These are phyloP conservation scores for Bagarius yarrelli DNA, from an alignment of 2,113 vertebrate genomes.

Conservation along the genomic window DNA sequence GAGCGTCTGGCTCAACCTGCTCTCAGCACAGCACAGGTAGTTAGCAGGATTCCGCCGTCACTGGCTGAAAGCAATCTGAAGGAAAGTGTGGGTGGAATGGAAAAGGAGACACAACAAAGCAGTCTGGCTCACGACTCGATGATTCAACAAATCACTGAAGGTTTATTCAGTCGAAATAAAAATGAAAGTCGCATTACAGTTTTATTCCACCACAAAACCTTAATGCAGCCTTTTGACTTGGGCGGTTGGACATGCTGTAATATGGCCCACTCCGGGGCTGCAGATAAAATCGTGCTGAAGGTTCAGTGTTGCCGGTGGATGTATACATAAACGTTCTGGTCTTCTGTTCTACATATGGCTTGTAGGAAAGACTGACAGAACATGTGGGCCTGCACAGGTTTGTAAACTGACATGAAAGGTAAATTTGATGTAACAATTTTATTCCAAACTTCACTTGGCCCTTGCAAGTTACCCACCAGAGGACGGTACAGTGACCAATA, in stretches of 20 bases:
- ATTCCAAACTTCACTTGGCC: no score
- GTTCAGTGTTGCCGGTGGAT: neutral
- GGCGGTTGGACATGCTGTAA: neutral
- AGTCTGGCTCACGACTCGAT: slow-evolving; percentile 28
- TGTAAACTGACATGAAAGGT: no score
- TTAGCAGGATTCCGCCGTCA: slow-evolving; percentile 1
- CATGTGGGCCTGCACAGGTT: no score
- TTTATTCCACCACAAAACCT: neutral
- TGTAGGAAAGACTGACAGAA: no score
- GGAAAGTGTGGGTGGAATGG: slow-evolving; percentile 24
- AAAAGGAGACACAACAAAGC: slow-evolving; percentile 39
- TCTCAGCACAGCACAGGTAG: slow-evolving; percentile 12
- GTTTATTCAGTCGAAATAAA: slow-evolving; percentile 28
- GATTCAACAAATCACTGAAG: slow-evolving; percentile 36
- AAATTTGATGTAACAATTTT: no score
- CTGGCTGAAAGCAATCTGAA: slow-evolving; percentile 27
- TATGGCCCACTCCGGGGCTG: neutral
- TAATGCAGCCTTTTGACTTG: neutral
- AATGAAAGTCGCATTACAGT: neutral
- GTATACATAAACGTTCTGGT: neutral
- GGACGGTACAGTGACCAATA: no score
- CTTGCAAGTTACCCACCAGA: no score
- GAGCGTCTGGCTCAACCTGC: neutral
- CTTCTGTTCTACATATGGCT: no score
- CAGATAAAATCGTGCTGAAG: neutral